phyloP scores from a whole-genome alignment of 2,888 invertebrate genomes.

The Cryptophagus acutangulus region DNA sequence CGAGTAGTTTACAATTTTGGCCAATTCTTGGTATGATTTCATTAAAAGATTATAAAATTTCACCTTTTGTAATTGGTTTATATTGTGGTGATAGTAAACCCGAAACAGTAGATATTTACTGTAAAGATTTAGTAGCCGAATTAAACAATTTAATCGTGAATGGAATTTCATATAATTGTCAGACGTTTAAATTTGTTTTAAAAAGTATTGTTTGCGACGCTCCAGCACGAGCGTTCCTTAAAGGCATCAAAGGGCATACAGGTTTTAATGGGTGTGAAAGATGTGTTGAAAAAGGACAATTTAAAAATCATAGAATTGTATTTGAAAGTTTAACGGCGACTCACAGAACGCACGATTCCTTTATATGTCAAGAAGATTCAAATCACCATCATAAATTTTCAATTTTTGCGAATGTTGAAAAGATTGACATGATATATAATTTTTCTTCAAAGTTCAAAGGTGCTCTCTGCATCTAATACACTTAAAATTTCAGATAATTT shows the following conservation, averaged over 20 bases:
- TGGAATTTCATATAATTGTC: neutral
- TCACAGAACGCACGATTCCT: conserved; percentile 3
- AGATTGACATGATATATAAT: conserved; percentile 8
- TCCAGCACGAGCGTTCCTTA: conserved; percentile 10
- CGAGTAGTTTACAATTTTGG: no score
- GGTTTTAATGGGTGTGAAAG: conserved; percentile 10
- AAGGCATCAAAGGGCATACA: conserved; percentile 10
- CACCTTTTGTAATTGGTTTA: conserved; percentile 1
- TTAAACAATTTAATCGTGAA: neutral
- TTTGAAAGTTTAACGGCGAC: neutral
- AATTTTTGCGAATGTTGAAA: conserved; percentile 1
- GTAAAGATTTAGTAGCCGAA: neutral
- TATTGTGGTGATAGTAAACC: conserved; percentile 2
- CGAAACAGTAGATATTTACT: neutral
- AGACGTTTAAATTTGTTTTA: neutral
- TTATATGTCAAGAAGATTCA: neutral
- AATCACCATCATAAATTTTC: conserved; percentile 5
- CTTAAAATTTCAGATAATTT: conserved; percentile 2
- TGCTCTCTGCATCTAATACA: no score
- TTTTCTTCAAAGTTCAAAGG: conserved; percentile 7
- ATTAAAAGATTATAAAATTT: no score
- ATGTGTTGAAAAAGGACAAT: conserved; percentile 1
- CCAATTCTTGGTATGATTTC: no score
- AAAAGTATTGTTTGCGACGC: conserved; percentile 9
- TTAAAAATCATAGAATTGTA: neutral